Percentiles rank a stretch among this genome's conserved stretches.
Evolutionary conservation across 2,888 invertebrate genomes (phyloP).

Genomic region (Polymixis flavicincta): DNA sequence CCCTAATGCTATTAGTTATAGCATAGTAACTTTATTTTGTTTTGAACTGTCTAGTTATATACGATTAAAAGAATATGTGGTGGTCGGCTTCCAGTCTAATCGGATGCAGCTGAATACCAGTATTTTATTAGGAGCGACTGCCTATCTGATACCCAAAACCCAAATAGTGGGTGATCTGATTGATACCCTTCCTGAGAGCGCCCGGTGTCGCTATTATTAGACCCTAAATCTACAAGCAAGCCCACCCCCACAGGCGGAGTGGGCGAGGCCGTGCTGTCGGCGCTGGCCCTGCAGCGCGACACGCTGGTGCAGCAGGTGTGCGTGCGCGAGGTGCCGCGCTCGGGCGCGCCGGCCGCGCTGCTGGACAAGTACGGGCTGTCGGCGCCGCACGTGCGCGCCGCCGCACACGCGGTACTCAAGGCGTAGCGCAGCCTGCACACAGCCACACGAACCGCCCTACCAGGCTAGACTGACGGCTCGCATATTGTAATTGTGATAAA

Average conservation of each 20-base stretch:
- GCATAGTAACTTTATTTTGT: too few species aligned
- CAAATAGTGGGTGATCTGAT: too few species aligned
- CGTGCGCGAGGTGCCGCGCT: slow-evolving; percentile 96
- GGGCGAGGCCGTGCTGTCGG: slow-evolving; percentile 98
- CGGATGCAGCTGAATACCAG: too few species aligned
- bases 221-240: too few species aligned
- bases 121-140: too few species aligned
- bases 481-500: slow-evolving; percentile 26
- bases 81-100: too few species aligned
- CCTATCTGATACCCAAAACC: too few species aligned
- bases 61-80: too few species aligned
- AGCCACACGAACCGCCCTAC: neutral
- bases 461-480: neutral
- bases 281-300: slow-evolving; percentile 93
- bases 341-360: slow-evolving; percentile 96
- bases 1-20: too few species aligned
- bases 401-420: slow-evolving; percentile 92
- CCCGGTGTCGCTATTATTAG: too few species aligned
- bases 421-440: slow-evolving; percentile 55
- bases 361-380: slow-evolving; percentile 97
- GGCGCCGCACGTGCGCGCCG: slow-evolving; percentile 94
- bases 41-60: too few species aligned
- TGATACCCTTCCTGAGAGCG: too few species aligned
- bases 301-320: slow-evolving; percentile 94
- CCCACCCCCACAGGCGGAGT: slow-evolving; percentile 93